Conservation (phyloP, 2,888 invertebrate genomes). For the Plagodis dolabraria region DNA sequence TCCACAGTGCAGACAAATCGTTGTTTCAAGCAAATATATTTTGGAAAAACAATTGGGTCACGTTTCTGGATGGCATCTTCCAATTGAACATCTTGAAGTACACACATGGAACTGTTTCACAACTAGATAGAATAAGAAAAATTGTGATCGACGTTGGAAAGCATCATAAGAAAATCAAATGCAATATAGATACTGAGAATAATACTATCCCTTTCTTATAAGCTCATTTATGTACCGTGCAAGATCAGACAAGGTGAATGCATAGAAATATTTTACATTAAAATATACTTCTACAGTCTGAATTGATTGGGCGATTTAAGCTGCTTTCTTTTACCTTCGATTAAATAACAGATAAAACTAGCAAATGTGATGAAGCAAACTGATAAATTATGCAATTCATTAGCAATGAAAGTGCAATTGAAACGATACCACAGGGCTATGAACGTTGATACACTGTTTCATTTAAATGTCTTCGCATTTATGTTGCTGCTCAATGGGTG, state of each 20-base stretch:
- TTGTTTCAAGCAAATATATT: constrained; percentile 56
- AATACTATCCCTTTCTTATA: not conserved
- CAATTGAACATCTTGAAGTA: constrained; percentile 89
- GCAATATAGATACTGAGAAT: not conserved
- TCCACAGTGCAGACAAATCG: constrained; percentile 35
- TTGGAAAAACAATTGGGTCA: constrained; percentile 91
- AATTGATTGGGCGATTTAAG: too few species aligned
- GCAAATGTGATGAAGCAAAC: too few species aligned
- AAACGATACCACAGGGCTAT: too few species aligned
- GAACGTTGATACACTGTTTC: too few species aligned
- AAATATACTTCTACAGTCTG: too few species aligned
- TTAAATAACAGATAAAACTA: too few species aligned
- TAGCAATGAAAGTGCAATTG: too few species aligned
- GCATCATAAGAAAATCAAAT: constrained; percentile 22
- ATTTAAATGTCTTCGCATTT: too few species aligned
- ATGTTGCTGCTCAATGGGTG: too few species aligned
- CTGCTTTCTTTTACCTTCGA: too few species aligned
- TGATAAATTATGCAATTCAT: too few species aligned
- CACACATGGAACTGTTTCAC: constrained; percentile 83
- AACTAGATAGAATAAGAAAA: constrained; percentile 83
- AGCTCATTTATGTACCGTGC: not conserved
- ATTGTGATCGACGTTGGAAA: constrained; percentile 39
- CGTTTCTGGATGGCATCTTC: constrained; percentile 91
- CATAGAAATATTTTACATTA: too few species aligned
- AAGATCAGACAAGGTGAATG: constrained; percentile 4